Conservation (phyloP, 2,113 vertebrate genomes). For the Pseudopipra pipra region DNA sequence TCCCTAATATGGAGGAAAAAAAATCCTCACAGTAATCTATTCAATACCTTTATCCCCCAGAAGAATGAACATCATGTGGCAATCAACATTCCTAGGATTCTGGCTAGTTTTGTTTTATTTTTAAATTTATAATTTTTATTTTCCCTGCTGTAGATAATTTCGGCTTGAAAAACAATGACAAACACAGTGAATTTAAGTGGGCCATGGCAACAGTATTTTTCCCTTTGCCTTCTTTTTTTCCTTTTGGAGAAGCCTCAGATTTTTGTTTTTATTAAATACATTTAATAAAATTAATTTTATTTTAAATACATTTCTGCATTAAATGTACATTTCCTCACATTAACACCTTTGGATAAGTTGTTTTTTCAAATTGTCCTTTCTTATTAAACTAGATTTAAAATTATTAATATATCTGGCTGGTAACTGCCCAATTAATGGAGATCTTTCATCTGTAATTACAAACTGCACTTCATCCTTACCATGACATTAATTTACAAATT, state of each 20-base stretch:
- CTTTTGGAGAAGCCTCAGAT: neutral
- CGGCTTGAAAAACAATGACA: neutral
- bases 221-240: neutral
- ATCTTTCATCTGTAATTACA: neutral
- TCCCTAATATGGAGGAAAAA: conserved; percentile 23
- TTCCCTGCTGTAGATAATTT: neutral
- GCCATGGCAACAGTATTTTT: neutral
- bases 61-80: neutral
- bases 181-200: neutral
- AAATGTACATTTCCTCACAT: neutral
- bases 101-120: neutral
- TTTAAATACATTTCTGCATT: too few relatives aligned
- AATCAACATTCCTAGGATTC: conserved; percentile 6
- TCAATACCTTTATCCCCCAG: conserved; percentile 1
- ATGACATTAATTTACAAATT: neutral
- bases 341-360: neutral
- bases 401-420: neutral
- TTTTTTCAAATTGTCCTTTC: neutral
- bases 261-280: neutral
- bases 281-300: too few relatives aligned
- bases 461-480: neutral
- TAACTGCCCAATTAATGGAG: neutral
- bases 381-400: neutral
- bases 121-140: neutral
- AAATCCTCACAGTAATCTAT: conserved; percentile 10